Base-by-base conservation (phyloP, 2,113 vertebrate genomes). In the Phrynosoma blainvillii region DNA sequence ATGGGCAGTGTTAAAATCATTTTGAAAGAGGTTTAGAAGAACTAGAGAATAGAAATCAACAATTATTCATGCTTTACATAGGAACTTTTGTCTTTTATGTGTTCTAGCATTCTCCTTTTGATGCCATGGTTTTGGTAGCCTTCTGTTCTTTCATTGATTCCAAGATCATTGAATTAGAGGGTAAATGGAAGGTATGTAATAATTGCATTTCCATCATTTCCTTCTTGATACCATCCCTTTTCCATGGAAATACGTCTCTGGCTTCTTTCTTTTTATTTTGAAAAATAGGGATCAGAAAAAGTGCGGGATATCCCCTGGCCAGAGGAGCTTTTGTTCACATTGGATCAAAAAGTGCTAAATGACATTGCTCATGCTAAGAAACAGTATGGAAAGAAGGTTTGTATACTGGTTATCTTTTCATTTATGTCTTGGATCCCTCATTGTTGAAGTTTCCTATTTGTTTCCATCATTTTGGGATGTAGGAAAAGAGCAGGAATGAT, bases 101-200 rank as follows among this genome's bases (percentile, higher is more conserved):
- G 56, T 96, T 96, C 65, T 92, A 99, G 99, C 99, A 99, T 91
- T 91, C 98, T 3, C 98, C 99, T 5, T 98, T 95, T 74, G 99
- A 99, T 93, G 99, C 96, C 82, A 99, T 99, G 98, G 97, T 98
- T 25, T 83, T 98, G 88, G 96, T 99, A 90, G 95, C 95, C 32
- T 75, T 98, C 93, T 95, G 95, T 59, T 84, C 96, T 95, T 97
- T 96, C 76, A 25, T 97, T 0, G 98, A 99, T 91, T 94, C 98
- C 93, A 97, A 97, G 86, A 75, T 99, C 82, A 88, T 96, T 89
- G 97, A 97, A 88, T 95, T 91, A 68, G 97, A 97, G 71, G 99
- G 98, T 85, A 97, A 95, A 84, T 99, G 99, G 99, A 98, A 98
- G 98, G 99, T 99, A 97, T 93, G 90, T 87, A 8, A 89, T 32